A percentile compares a stretch with the other conserved stretches of the same genome.
These are phyloP conservation scores for Marasmarcha lunaedactyla DNA, from an alignment of 2,888 invertebrate species.

Conservation along the genomic window DNA sequence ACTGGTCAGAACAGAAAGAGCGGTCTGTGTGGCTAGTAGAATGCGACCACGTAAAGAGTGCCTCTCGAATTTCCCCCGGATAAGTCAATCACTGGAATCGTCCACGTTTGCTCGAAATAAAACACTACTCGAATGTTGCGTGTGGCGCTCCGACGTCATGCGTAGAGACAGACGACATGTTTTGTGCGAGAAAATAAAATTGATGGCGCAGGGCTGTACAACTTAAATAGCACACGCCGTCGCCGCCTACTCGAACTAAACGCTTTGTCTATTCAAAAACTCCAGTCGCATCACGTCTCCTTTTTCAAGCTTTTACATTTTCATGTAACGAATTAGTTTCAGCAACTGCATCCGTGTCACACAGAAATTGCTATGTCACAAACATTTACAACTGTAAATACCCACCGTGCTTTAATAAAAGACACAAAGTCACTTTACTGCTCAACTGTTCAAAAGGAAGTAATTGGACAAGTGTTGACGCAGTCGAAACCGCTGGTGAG, in stretches of 20 bases:
- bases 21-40: constrained; percentile 4
- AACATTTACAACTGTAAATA: constrained; percentile 24
- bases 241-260: constrained; percentile 51
- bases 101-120: constrained; percentile 64
- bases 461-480: constrained; percentile 58
- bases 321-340: constrained; percentile 35
- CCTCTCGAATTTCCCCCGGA: constrained; percentile 68
- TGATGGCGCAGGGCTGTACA: constrained; percentile 55
- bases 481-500: constrained; percentile 34
- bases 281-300: constrained; percentile 32
- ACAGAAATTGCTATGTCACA: constrained; percentile 47
- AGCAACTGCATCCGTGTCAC: constrained; percentile 32
- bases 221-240: constrained; percentile 57
- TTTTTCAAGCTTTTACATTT: constrained; percentile 25
- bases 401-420: constrained; percentile 37
- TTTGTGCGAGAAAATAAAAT: constrained; percentile 70
- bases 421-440: constrained; percentile 29
- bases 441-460: constrained; percentile 36
- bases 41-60: constrained; percentile 25
- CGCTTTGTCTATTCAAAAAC: constrained; percentile 65
- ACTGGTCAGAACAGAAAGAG: background rate
- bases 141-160: constrained; percentile 60
- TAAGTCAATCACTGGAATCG: constrained; percentile 69
- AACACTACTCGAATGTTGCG: constrained; percentile 60
- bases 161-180: constrained; percentile 67